phyloP scores from a whole-genome alignment of 2,113 vertebrate species.

The Cryptotis parvus region DNA sequence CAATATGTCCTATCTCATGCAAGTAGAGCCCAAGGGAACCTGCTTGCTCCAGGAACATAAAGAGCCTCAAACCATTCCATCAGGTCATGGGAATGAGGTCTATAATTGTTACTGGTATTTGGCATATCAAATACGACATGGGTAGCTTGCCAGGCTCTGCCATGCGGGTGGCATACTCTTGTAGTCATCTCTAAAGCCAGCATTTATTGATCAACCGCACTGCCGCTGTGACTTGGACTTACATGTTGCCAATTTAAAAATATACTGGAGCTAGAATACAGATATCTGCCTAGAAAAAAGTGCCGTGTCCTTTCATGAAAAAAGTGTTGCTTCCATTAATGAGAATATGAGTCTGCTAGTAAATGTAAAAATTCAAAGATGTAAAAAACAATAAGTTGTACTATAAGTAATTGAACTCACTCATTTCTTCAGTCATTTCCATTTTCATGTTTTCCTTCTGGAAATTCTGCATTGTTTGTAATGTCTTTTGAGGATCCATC shows the following conservation, averaged over 20 bases:
- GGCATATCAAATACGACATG: too few species aligned
- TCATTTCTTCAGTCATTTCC: conserved; percentile 99
- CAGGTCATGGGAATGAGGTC: too few species aligned
- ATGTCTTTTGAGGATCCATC: conserved; percentile 98
- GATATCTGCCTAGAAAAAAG: neutral
- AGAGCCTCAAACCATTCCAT: too few species aligned
- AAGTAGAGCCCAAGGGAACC: too few species aligned
- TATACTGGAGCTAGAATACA: neutral
- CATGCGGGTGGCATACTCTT: too few species aligned
- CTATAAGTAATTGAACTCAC: conserved; percentile 87
- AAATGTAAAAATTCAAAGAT: conserved; percentile 29
- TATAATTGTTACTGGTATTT: too few species aligned
- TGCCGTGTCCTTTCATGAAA: neutral
- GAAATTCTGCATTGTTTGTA: conserved; percentile 99
- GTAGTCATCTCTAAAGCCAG: too few species aligned
- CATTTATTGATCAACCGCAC: too few species aligned
- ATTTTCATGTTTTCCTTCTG: conserved; percentile 99
- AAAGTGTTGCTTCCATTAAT: neutral
- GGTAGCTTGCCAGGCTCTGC: too few species aligned
- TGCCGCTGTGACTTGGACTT: too few species aligned
- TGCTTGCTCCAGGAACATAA: too few species aligned
- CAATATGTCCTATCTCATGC: too few species aligned
- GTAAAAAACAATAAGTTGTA: neutral
- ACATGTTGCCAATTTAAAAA: conserved; percentile 1
- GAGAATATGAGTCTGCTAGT: neutral